phyloP scores from a whole-genome alignment of 2,113 vertebrate species.

The Cercocebus atys region DNA sequence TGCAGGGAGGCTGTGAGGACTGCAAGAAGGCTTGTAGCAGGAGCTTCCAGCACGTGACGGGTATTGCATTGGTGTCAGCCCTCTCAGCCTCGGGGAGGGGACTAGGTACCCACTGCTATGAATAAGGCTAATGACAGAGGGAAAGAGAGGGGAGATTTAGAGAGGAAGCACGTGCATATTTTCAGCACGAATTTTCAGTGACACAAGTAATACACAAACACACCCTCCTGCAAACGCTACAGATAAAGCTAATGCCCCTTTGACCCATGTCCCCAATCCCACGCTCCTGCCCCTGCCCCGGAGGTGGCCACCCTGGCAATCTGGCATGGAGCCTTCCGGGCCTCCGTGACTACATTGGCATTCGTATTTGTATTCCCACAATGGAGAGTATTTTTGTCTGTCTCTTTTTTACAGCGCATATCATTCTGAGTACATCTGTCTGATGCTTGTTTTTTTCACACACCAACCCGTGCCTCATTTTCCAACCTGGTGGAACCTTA shows the following conservation, averaged over 20 bases:
- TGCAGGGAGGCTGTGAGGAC: not conserved
- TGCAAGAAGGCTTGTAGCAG: accelerated
- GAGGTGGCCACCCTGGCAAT: not conserved
- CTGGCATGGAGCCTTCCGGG: accelerated
- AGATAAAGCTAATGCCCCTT: not conserved
- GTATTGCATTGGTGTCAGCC: not conserved
- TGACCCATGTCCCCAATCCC: accelerated
- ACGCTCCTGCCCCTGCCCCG: not conserved
- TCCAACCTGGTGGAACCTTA: not conserved
- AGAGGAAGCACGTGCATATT: not conserved
- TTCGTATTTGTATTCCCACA: not conserved
- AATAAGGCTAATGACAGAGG: not conserved
- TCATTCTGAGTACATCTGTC: constrained; percentile 40
- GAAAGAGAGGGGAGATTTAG: not conserved
- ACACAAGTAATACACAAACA: not conserved
- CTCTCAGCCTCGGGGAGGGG: not conserved
- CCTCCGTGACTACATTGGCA: not conserved
- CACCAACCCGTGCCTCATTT: not conserved
- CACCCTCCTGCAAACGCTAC: not conserved
- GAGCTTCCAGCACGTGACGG: not conserved
- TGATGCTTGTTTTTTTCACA: not conserved
- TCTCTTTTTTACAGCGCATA: accelerated
- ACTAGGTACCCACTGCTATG: not conserved
- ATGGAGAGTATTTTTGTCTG: not conserved
- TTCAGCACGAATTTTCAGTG: not conserved